Evolutionary conservation across 1,140 invertebrate genomes (phyloP).

Genomic region (Copidosoma floridanum): DNA sequence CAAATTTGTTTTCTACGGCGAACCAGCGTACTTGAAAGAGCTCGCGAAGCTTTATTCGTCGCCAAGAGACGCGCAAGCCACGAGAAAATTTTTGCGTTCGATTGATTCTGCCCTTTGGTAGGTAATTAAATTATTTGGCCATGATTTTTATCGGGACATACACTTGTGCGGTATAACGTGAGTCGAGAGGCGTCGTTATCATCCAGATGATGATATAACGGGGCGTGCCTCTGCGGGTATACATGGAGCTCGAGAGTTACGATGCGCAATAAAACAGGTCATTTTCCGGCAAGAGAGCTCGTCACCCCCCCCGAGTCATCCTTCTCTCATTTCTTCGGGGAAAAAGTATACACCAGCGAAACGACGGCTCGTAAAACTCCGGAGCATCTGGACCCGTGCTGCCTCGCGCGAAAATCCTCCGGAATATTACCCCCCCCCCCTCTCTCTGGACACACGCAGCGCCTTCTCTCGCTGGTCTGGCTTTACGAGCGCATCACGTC

Average conservation of each 20-base stretch:
- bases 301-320: not conserved
- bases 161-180: too few species aligned
- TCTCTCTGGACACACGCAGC: not conserved
- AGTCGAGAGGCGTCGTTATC: too few species aligned
- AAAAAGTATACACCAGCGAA: slow-evolving; percentile 9
- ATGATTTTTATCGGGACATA: too few species aligned
- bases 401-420: not conserved
- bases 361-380: slow-evolving; percentile 41
- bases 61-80: too few species aligned
- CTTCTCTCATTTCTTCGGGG: slow-evolving; percentile 3
- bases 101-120: too few species aligned
- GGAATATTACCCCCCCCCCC: slow-evolving; percentile 1
- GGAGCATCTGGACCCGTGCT: slow-evolving; percentile 31
- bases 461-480: slow-evolving; percentile 14
- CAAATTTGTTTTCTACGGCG: slow-evolving; percentile 23
- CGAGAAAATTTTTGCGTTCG: not conserved
- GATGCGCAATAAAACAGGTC: slow-evolving; percentile 45
- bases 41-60: too few species aligned
- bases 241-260: slow-evolving; percentile 37
- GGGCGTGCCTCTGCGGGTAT: too few species aligned
- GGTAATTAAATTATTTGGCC: too few species aligned
- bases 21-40: slow-evolving; percentile 2
- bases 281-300: slow-evolving; percentile 21
- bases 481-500: slow-evolving; percentile 47
- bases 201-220: too few species aligned